Base-by-base conservation (phyloP, 2,888 invertebrate genomes). In the Linnaemya tessellans region DNA sequence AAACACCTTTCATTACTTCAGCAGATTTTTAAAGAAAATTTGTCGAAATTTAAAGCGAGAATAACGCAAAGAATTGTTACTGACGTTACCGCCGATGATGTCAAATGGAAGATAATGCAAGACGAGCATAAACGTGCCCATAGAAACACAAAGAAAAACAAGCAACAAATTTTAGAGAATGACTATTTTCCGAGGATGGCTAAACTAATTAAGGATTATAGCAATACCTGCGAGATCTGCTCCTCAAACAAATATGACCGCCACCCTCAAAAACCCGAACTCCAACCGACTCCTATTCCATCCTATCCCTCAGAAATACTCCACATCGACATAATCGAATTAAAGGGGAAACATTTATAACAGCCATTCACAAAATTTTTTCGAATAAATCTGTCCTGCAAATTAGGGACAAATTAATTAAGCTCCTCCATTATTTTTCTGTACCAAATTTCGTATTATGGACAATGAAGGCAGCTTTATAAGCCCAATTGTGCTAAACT, bases 391-490 rank as follows among this genome's bases (percentile, higher is more conserved):
- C 41, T 13, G 41, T 13, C 10, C 3, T 41, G 18, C 3, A 68
- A 58, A 71, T 30, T 71, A 43, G 1, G 71, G 58, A 3, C n/a
- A 41, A 9, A 13, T 41, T 41, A 0, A 41, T 41, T 41, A 13
- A 1, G 11, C 11, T 71, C 10, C 13, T 41, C 41, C 41, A 41
- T 41, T 41, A 41, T 41, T 41, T 41, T 41, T 10, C 38, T 13
- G 15, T 25, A 13, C 56, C 25, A 10, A 70, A 70, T 22, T 22
- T 13, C 7, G 15, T 70, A 41, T 70, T 38, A 70, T 70, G 70
- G 70, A 46, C 46, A 73, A 73, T 7, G 60, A 73, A 30, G 35
- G 58, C 8, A 70, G 68, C 15, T 70, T 70, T 35, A 51, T 54
- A 30, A 70, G 70, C 22, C 71, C 51, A 7, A 64, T 77, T 20